Conservation (phyloP, 2,797 vertebrate species). For the Limosa lapponica region DNA sequence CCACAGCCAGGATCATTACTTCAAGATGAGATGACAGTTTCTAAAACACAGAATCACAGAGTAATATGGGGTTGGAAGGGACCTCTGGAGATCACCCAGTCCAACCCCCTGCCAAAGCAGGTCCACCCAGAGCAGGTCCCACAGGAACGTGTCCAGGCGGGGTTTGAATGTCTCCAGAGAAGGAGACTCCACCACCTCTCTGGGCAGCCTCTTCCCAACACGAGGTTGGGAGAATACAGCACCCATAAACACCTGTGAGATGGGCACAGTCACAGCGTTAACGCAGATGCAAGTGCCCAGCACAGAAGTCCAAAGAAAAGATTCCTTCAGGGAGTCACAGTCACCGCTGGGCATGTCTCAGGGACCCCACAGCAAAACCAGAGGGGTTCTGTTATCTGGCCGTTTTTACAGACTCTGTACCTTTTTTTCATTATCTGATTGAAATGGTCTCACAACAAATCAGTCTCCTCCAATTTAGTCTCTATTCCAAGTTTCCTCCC, state of each 20-base stretch:
- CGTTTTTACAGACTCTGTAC: background rate
- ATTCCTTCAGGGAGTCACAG: background rate
- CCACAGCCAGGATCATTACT: background rate
- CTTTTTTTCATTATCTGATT: background rate
- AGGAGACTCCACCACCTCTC: no score
- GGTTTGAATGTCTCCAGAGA: no score
- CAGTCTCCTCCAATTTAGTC: background rate
- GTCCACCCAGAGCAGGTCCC: no score
- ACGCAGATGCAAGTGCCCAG: background rate
- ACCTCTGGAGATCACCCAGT: no score
- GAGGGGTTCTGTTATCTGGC: background rate
- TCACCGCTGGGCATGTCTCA: no score
- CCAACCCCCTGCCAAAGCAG: no score
- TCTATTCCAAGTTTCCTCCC: background rate
- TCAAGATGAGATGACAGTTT: background rate
- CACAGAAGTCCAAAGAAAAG: background rate
- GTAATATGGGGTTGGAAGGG: no score
- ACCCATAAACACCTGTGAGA: background rate
- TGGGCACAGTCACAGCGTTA: background rate
- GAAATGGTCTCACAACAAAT: background rate
- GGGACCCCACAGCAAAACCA: background rate
- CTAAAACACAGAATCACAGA: background rate
- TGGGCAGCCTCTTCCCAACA: no score
- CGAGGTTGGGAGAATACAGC: background rate
- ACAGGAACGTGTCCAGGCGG: no score